phyloP scores from a whole-genome alignment of 2,797 vertebrate species.

The Pelodytes ibericus region DNA sequence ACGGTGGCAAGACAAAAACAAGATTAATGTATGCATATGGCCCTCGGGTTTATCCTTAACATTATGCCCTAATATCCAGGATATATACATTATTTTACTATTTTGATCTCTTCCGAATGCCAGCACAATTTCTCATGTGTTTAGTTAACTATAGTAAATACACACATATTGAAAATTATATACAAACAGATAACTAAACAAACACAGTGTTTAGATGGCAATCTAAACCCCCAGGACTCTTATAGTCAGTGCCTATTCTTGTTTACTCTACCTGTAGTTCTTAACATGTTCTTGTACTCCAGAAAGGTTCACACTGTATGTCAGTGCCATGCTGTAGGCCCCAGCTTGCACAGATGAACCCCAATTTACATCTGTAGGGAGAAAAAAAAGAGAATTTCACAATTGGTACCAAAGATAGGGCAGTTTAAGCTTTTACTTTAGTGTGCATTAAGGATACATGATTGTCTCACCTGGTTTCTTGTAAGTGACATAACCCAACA shows the following conservation, averaged over 20 bases:
- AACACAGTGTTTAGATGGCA: too few species aligned
- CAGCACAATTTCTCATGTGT: too few species aligned
- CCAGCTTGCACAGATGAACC: slow-evolving; percentile 75
- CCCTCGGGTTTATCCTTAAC: too few species aligned
- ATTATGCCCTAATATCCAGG: too few species aligned
- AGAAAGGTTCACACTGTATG: slow-evolving; percentile 70
- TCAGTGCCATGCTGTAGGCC: slow-evolving; percentile 76
- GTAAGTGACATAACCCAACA: slow-evolving; percentile 74
- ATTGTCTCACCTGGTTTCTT: slow-evolving; percentile 72
- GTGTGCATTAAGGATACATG: not conserved
- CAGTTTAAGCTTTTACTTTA: not conserved
- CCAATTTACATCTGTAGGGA: slow-evolving; percentile 73
- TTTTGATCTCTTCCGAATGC: too few species aligned
- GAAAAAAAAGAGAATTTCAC: not conserved
- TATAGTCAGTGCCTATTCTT: too few species aligned
- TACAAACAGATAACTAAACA: too few species aligned
- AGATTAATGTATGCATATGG: too few species aligned
- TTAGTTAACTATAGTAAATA: too few species aligned
- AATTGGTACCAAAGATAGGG: not conserved
- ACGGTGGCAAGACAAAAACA: not conserved
- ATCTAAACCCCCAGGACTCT: too few species aligned
- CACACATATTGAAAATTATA: too few species aligned
- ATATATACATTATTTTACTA: too few species aligned
- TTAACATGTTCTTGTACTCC: slow-evolving; percentile 76
- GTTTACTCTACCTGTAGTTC: slow-evolving; percentile 79